Percentiles rank a stretch among this genome's conserved stretches.
These are phyloP conservation scores for Coilia nasus DNA, from an alignment of 2,797 vertebrate genomes.

Conservation along the genomic window DNA sequence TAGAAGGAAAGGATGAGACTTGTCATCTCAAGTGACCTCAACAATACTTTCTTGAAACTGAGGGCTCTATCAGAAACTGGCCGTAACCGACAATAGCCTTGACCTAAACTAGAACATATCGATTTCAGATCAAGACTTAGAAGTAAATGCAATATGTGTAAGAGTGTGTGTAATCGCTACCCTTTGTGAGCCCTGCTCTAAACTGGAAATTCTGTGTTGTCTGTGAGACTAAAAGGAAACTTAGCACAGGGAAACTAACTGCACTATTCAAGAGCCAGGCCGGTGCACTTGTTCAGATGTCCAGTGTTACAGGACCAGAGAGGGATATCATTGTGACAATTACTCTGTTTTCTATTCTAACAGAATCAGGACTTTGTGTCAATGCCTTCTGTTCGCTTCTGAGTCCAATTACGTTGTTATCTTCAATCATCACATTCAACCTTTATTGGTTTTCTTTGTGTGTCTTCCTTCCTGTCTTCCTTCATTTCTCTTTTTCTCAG, in stretches of 20 bases:
- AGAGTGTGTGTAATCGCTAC: not conserved
- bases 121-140: not conserved
- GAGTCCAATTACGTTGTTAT: not conserved
- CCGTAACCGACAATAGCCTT: not conserved
- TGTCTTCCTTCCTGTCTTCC: not conserved
- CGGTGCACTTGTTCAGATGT: not conserved
- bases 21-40: conserved; percentile 13
- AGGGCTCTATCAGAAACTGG: not conserved
- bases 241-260: not conserved
- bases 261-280: not conserved
- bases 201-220: conserved; percentile 9
- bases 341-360: not conserved
- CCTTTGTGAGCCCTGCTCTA: not conserved
- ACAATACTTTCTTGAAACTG: not conserved
- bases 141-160: not conserved
- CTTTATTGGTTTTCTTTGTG: not conserved
- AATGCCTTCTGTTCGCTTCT: not conserved
- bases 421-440: not conserved
- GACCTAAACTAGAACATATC: not conserved
- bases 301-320: not conserved
- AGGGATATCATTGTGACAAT: not conserved
- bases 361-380: not conserved
- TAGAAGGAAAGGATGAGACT: not conserved
- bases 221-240: not conserved
- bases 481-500: not conserved